These are phyloP conservation scores for Apeltes quadracus DNA, from an alignment of 2,113 vertebrate genomes.

Conservation along the genomic window DNA sequence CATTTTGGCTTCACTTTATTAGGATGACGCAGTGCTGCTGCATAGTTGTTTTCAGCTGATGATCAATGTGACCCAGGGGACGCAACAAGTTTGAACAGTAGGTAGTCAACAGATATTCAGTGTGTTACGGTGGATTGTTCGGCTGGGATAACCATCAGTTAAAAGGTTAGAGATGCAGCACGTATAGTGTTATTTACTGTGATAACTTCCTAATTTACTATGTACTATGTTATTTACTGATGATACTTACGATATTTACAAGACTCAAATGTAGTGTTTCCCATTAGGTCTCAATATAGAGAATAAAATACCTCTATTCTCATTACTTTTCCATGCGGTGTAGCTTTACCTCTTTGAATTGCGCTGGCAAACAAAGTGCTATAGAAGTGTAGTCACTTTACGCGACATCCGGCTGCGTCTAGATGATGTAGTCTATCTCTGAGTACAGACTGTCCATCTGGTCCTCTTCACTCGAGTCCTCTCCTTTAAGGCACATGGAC, in stretches of 20 bases:
- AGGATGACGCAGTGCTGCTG: not conserved
- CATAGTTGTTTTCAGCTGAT: not conserved
- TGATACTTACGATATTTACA: too few species aligned
- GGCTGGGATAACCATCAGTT: not conserved
- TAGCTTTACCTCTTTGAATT: constrained; percentile 27
- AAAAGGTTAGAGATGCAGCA: not conserved
- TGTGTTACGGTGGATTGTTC: not conserved
- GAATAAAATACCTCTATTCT: constrained; percentile 17
- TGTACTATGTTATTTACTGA: too few species aligned
- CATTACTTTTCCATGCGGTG: constrained; percentile 24
- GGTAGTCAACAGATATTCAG: not conserved
- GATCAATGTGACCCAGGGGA: not conserved
- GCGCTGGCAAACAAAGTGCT: constrained; percentile 30
- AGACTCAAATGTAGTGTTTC: constrained; percentile 20
- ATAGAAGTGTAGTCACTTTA: not conserved
- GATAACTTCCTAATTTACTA: too few species aligned
- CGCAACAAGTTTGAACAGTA: not conserved
- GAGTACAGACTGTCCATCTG: constrained; percentile 75
- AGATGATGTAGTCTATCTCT: constrained; percentile 80
- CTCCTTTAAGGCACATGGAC: constrained; percentile 76
- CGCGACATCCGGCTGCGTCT: constrained; percentile 7
- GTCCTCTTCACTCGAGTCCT: constrained; percentile 78
- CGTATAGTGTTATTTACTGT: not conserved
- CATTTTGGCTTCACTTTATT: not conserved
- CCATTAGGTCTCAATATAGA: not conserved